phyloP scores from a whole-genome alignment of 2,797 vertebrate genomes.

The Neosalanx taihuensis region DNA sequence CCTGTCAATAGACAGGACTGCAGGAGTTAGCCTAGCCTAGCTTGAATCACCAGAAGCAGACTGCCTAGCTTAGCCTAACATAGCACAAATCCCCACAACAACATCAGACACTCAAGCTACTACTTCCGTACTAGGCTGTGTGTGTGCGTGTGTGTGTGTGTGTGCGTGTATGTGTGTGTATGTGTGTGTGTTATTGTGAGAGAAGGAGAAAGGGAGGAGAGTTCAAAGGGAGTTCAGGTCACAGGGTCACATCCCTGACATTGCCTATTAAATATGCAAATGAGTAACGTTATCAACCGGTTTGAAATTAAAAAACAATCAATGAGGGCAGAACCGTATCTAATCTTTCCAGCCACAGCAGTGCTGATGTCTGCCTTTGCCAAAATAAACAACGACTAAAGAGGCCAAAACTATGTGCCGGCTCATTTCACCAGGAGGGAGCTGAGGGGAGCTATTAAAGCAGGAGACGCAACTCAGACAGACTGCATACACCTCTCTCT shows the following conservation, averaged over 20 bases:
- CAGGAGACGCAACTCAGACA: constrained; percentile 37
- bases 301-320: neutral
- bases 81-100: neutral
- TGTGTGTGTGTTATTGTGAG: no score
- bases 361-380: neutral
- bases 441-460: constrained; percentile 65
- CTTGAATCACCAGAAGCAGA: neutral
- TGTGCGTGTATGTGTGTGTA: no score
- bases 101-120: neutral
- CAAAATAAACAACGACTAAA: neutral
- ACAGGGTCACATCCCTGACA: neutral
- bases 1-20: constrained; percentile 49
- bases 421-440: constrained; percentile 19
- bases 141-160: no score
- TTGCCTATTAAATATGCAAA: neutral
- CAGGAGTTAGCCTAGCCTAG: constrained; percentile 16
- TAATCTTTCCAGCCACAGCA: neutral
- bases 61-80: constrained; percentile 17
- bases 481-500: neutral
- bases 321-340: neutral
- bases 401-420: neutral
- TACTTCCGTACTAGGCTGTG: no score
- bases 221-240: neutral
- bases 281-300: neutral
- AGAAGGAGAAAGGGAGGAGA: neutral